Base-by-base conservation (phyloP, 2,113 vertebrate species). In the Aphyosemion australe region DNA sequence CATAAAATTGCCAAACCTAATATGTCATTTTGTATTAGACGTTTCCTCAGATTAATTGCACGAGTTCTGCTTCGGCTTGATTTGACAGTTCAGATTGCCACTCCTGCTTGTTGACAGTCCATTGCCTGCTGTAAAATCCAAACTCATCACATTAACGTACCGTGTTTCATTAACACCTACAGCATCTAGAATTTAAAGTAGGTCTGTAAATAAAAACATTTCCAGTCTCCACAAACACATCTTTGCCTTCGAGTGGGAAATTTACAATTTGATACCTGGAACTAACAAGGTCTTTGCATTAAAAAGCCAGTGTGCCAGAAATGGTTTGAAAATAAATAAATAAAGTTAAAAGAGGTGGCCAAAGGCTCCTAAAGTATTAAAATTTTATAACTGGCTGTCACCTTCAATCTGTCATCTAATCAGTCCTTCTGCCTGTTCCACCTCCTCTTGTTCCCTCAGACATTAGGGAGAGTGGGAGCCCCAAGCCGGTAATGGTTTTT, bases 401-500 rank as follows among this genome's bases (percentile, higher is more conserved):
- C 55, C 37, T 85, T 76, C 66, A 69, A 81, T 90, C 81, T 87
- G 74, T 90, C 56, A 87, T 84, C 91, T 92, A 94, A 95, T 91
- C 62, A 65, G 92, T 94, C 77, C 68, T 59, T 74, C 63, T 81
- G 64, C 84, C 94, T 94, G 93, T 76, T 84, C 71, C 79, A 75
- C 74, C 72, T 76, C 65, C 78, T 71, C 63, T 72, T 73, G 63
- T 67, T 67, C 75, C 95, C 93, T 76, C 92, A 99, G 97, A 99
- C 92, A 99, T 99, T 88, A 96, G 97, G 89, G 97, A 99, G 92
- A 99, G 97, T 92, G 97, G 97, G 84, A 97, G 96, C 88, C 97
- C 97, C 78, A 99, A 99, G 87, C 97, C 97, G 37, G 97, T 99
- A 83, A 99, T 99, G 97, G 96, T 99, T 76, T 99, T 98, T 91